Evolutionary conservation across 2,888 invertebrate species (phyloP), one percentile per base, ranked within the genome.

Genomic region (Tenthredo scrophulariae): DNA sequence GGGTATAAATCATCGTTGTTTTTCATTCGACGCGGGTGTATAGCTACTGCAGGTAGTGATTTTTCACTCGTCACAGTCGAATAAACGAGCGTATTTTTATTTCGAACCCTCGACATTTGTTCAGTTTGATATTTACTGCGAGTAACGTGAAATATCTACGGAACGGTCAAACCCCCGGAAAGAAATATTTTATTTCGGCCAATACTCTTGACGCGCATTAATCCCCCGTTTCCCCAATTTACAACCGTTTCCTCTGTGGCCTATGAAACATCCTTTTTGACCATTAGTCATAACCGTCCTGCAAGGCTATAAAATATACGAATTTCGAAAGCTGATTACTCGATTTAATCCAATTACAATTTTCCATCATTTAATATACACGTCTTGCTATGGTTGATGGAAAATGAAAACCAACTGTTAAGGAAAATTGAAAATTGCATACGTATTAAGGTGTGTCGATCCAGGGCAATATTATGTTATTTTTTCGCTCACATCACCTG

Each of bases 131-230:
- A 74, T 74, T 74, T 74, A 74, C 72, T 74, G 72, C 72, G 40
- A 43, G 72, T 10, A 37, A 74, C 26, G 72, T 72, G 72, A 72
- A 40, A 74, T 74, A 74, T 74, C 22, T 43, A 22, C 72, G 22
- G 22, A 43, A 43, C 43, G 22, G 72, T 74, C 72, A 40, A 74
- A 74, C 43, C 67, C 67, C 67, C 67, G 33, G 13, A 74, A n/a
- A 74, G 72, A 74, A 74, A 74, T 74, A 74, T 74, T 74, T 74
- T 74, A 74, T 74, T 74, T 43, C 72, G 43, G 72, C 43, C 72
- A 74, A 43, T 74, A 74, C 72, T 43, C 72, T 29, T 40, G 72
- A 40, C 72, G 40, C 72, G 40, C 9, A 74, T 74, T 74, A 43
- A 74, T 74, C 4, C 40, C 43, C 40, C 22, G 72, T 74, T 43